These are phyloP conservation scores for Mamestra brassicae DNA, from an alignment of 2,888 invertebrate species.

Conservation along the genomic window DNA sequence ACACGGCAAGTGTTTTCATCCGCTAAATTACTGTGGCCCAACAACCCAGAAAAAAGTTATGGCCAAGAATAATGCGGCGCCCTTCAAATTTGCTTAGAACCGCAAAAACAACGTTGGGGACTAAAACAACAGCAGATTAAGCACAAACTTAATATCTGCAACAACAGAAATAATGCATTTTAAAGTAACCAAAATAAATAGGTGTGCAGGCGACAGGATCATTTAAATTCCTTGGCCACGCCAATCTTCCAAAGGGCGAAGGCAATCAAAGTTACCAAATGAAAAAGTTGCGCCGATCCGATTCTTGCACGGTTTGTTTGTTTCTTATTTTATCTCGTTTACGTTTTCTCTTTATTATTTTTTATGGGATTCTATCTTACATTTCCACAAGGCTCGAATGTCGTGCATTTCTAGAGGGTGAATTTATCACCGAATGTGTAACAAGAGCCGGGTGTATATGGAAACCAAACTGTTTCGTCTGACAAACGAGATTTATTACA, in stretches of 20 bases:
- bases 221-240: conserved; percentile 78
- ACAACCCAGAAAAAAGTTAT: conserved; percentile 40
- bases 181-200: conserved; percentile 66
- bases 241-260: conserved; percentile 61
- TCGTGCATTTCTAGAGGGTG: conserved; percentile 63
- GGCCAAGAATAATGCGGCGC: conserved; percentile 31
- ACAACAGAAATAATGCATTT: conserved; percentile 64
- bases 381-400: conserved; percentile 51
- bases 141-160: conserved; percentile 30
- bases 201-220: conserved; percentile 64
- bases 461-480: conserved; percentile 69
- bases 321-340: conserved; percentile 69
- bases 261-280: conserved; percentile 83
- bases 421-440: conserved; percentile 77
- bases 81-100: conserved; percentile 39
- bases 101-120: conserved; percentile 37
- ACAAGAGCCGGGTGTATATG: conserved; percentile 70
- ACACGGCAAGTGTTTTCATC: conserved; percentile 60
- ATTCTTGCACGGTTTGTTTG: conserved; percentile 65
- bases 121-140: conserved; percentile 45
- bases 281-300: conserved; percentile 79
- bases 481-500: conserved; percentile 79
- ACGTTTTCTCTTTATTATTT: conserved; percentile 76
- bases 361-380: conserved; percentile 71
- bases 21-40: conserved; percentile 36